Evolutionary conservation across 2,888 invertebrate genomes (phyloP), one percentile per base, ranked within the genome.

Genomic region (Eurytoma adleriae): DNA sequence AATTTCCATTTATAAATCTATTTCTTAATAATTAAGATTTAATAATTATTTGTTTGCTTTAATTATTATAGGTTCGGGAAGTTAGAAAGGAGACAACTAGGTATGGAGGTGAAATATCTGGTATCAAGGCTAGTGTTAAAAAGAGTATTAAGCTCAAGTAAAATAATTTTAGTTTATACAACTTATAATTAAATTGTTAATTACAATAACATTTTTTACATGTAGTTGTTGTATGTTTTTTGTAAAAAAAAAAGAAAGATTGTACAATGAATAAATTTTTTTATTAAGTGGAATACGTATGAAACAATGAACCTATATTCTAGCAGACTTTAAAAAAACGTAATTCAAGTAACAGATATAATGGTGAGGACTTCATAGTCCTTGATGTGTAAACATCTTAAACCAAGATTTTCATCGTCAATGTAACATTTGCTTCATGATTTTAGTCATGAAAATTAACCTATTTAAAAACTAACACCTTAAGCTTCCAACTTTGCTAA

Each of bases 71-170:
- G 94, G 92, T 95, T 0, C 94, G 97, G 81, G 95, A 95, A 87
- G 94, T 96, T 2, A 93, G 96, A 83, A 96, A 94, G 81, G 98
- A 99, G 91, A 88, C 94, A 5, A 92, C 92, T 50, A 94, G 95
- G 83, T 99, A 99, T 90, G 95, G 94, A 79, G 99, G 99, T 78
- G 99, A 99, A 92, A 92, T 96, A 70, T 97, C 97, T 72, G 99
- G 99, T 84, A 99, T 99, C 87, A 97, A 98, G 88, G 94, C 96
- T 40, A 94, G 95, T 87, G 95, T 98, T 70, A 95, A 95, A 87
- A 97, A 98, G 92, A 96, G 98, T 89, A 94, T 97, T 85, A 97
- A 97, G 92, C 94, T 99, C 85, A 96, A 95, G 90, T 95, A 92
- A 90, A 79, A 50, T 70, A 7, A 74, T n/a, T 72, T 62, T 50